Percentiles rank a stretch among this genome's conserved stretches.
Conservation (phyloP, 1,140 invertebrate species). For the Cheumatopsyche charites region DNA sequence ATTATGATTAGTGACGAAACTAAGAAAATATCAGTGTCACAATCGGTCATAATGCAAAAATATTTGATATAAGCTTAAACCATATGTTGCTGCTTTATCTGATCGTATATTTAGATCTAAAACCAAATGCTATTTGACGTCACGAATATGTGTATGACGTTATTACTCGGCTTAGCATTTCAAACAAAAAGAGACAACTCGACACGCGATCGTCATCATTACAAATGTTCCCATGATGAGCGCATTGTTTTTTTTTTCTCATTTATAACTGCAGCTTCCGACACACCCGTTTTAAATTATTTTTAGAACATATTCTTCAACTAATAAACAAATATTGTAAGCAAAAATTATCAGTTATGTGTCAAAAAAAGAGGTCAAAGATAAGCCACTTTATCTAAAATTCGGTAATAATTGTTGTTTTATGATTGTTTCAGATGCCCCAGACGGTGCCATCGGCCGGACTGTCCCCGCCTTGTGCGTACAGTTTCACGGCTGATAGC, state of each 20-base stretch:
- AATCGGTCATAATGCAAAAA: background rate
- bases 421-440: conserved; percentile 73
- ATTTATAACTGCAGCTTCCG: too few species aligned
- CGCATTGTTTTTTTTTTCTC: background rate
- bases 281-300: too few species aligned
- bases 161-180: background rate
- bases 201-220: conserved; percentile 9
- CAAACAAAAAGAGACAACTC: conserved; percentile 8
- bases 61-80: conserved; percentile 3
- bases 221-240: conserved; percentile 1
- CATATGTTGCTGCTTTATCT: conserved; percentile 24
- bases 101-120: background rate
- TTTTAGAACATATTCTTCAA: too few species aligned
- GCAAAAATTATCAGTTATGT: background rate
- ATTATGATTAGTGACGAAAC: too few species aligned
- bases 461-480: conserved; percentile 72
- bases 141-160: conserved; percentile 18
- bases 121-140: conserved; percentile 33
- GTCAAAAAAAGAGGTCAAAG: background rate
- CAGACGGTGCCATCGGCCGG: conserved; percentile 78
- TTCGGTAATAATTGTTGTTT: conserved; percentile 17
- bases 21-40: too few species aligned
- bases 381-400: conserved; percentile 2
- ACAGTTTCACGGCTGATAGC: conserved; percentile 67
- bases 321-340: too few species aligned